Percentiles rank a stretch among this genome's conserved stretches.
These are phyloP conservation scores for Ammospiza nelsoni DNA, from an alignment of 2,113 vertebrate genomes.

Conservation along the genomic window DNA sequence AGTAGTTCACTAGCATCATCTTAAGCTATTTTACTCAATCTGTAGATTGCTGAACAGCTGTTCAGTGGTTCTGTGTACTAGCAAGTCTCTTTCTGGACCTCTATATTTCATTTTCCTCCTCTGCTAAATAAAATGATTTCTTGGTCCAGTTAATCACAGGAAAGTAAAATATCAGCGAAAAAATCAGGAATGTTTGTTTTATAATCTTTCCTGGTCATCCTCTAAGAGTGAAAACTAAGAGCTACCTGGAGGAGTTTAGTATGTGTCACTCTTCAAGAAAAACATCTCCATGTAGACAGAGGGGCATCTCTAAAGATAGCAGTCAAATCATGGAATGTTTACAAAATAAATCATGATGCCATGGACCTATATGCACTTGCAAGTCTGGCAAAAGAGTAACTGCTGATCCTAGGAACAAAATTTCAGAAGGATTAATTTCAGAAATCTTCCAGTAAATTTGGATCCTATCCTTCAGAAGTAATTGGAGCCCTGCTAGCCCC, in stretches of 20 bases:
- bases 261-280: not conserved
- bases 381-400: not conserved
- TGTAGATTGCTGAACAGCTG: not conserved
- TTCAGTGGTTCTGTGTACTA: not conserved
- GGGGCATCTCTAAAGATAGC: not conserved
- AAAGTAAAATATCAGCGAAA: not conserved
- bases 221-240: not conserved
- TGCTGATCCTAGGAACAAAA: constrained; percentile 17
- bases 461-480: constrained; percentile 14
- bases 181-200: not conserved
- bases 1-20: not conserved
- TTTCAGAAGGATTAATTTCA: constrained; percentile 37
- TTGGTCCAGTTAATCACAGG: not conserved
- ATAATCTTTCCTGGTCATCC: not conserved
- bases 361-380: not conserved
- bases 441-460: constrained; percentile 21
- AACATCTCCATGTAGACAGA: not conserved
- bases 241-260: not conserved
- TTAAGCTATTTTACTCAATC: not conserved
- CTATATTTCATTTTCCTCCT: not conserved
- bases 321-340: not conserved
- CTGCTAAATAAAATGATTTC: not conserved
- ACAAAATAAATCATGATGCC: not conserved
- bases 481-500: not conserved
- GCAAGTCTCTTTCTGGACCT: not conserved